These are phyloP conservation scores for Felis catus DNA, from an alignment of 2,113 vertebrate genomes.

Conservation along the genomic window F.catus_Fca126_mat1.0 CM031428.1:53633001-53633500, in stretches of 20 bases:
- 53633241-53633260: constrained; percentile 70
- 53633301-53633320: constrained; percentile 81
- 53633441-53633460: neutral
- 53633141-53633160: constrained; percentile 11
- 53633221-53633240: constrained; percentile 60
- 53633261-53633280: constrained; percentile 78
- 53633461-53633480: constrained; percentile 71
- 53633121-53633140: neutral
- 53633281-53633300: constrained; percentile 84
- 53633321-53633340: constrained; percentile 82
- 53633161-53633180: constrained; percentile 20
- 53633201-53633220: constrained; percentile 9
- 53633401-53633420: constrained; percentile 64
- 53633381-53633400: constrained; percentile 70
- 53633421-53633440: constrained; percentile 73
- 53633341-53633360: constrained; percentile 83
- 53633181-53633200: constrained; percentile 54
- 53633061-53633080: constrained; percentile 21
- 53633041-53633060: neutral
- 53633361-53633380: constrained; percentile 71
- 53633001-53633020: neutral
- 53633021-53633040: neutral
- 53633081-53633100: neutral
- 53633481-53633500: constrained; percentile 31
- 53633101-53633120: neutral